Base-by-base conservation (phyloP, 2,888 invertebrate species). In the Rambutsinella grinnellia region DNA sequence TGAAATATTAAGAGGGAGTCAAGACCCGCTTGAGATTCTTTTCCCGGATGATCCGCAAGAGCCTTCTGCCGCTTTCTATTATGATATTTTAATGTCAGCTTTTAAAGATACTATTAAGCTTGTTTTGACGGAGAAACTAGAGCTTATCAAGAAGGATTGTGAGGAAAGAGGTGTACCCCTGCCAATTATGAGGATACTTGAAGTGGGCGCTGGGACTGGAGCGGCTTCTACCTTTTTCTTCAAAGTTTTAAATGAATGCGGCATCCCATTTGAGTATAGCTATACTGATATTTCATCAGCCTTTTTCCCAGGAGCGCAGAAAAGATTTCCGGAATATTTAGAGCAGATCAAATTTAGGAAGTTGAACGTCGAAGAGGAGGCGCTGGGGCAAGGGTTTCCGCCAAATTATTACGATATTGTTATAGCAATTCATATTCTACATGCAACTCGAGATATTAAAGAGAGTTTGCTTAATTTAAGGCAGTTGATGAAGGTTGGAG, bases 331-430 rank as follows among this genome's bases (percentile, higher is more conserved):
- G 21, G 23, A 19, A 5, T 53, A 26, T 13, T 1, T 3, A 28
- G 60, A 56, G 6, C 1, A 26, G 0, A 21, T 67, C 15, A 61
- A 26, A 2, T 74, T 61, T 21, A 53, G 53, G 13, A 61, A 57
- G 13, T 23, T 75, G 23, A 68, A 75, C 26, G 56, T 75, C 36
- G 75, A 75, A 21, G 47, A 75, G 17, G 44, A 49, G 56, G 68
- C 75, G 0, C 0, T 75, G 3, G 49, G 21, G 3, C 78, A 78
- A 36, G 78, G 78, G 2, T 69, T 78, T 19, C 24, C 36, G 0
- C 69, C 74, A 1, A 28, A 65, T 15, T 57, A 69, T 26, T 78
- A 65, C 27, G 78, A 78, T 23, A 13, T 24, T 3, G 28, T 60
- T 3, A 19, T 69, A 19, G 78, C 69, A 0, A 27, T 63, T 3